Evolutionary conservation across 2,888 invertebrate species (phyloP), one percentile per base, ranked within the genome.

Genomic region (Dryobotodes eremita): DNA sequence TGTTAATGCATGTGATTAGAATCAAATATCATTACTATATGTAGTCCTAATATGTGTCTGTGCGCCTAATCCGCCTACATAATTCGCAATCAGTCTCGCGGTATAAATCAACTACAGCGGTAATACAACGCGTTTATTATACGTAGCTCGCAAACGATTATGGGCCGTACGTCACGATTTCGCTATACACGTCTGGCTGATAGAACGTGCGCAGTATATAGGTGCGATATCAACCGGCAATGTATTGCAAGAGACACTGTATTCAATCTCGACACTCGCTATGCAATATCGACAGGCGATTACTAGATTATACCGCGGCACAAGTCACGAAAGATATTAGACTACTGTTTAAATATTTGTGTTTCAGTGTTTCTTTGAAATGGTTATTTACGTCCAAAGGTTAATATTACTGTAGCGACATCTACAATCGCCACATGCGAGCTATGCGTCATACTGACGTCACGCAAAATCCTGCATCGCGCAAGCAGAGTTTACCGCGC

Each of bases 221-320:
- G 26, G n/a, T 50, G 55, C 55, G 26, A 42, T 62, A 65, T 42
- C 55, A 57, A 20, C 62, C 62, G 61, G 62, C 72, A 72, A 78
- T 84, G 82, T 84, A 81, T 75, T 84, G 79, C 81, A 71, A 59
- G 79, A 83, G 88, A 88, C 84, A 86, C 71, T 79, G 81, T 82
- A 84, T 87, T 87, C 89, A 87, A 87, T 90, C 87, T 87, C 82
- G 72, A 74, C 80, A 83, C 72, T 83, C 82, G 75, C 80, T 84
- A 66, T 82, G 84, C 84, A 82, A 86, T 84, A 88, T 89, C 86
- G 89, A 82, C 86, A 82, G 76, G 77, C 86, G 83, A 88, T 89
- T 89, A 88, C 88, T 72, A 64, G 71, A 80, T 75, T 66, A 70
- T 71, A 20, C 31, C n/a, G 48, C 55, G 73, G 84, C 46, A n/a